Percentiles rank a stretch among this genome's conserved stretches.
Conservation (phyloP, 1,140 invertebrate genomes). For the Hestina assimilis region DNA sequence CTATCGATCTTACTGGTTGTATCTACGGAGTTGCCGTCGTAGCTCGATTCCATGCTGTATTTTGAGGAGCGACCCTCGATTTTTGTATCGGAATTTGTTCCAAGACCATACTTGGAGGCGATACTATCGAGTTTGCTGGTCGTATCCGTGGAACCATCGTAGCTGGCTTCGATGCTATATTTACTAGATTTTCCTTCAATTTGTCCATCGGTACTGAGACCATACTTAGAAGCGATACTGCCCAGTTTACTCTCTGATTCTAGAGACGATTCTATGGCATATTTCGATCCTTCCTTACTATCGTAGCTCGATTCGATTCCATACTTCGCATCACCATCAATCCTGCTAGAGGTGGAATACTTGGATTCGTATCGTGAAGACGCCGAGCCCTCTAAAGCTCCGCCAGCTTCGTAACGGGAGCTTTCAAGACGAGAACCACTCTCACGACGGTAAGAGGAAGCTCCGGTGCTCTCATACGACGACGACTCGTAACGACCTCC, state of each 20-base stretch:
- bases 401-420: slow-evolving; percentile 47
- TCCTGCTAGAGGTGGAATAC: slow-evolving; percentile 48
- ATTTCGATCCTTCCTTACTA: slow-evolving; percentile 39
- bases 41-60: slow-evolving; percentile 42
- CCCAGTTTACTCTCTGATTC: slow-evolving; percentile 42
- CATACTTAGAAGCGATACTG: slow-evolving; percentile 52
- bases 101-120: slow-evolving; percentile 52
- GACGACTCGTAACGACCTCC: slow-evolving; percentile 76
- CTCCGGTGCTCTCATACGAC: slow-evolving; percentile 53
- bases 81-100: slow-evolving; percentile 44
- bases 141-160: slow-evolving; percentile 36
- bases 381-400: slow-evolving; percentile 48
- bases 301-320: slow-evolving; percentile 53
- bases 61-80: slow-evolving; percentile 48
- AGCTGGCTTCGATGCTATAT: slow-evolving; percentile 41
- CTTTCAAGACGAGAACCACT: slow-evolving; percentile 60
- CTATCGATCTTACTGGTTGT: slow-evolving; percentile 57
- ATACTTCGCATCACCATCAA: slow-evolving; percentile 52
- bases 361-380: slow-evolving; percentile 57
- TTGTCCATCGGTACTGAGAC: slow-evolving; percentile 44
- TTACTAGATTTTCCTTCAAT: slow-evolving; percentile 45
- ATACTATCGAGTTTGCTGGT: slow-evolving; percentile 45
- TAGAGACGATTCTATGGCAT: slow-evolving; percentile 36
- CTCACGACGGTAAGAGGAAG: slow-evolving; percentile 59
- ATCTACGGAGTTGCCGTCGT: slow-evolving; percentile 34